A percentile compares a stretch with the other conserved stretches of the same genome.
These are phyloP conservation scores for Eurois occulta DNA, from an alignment of 2,888 invertebrate species.

Conservation along the genomic window DNA sequence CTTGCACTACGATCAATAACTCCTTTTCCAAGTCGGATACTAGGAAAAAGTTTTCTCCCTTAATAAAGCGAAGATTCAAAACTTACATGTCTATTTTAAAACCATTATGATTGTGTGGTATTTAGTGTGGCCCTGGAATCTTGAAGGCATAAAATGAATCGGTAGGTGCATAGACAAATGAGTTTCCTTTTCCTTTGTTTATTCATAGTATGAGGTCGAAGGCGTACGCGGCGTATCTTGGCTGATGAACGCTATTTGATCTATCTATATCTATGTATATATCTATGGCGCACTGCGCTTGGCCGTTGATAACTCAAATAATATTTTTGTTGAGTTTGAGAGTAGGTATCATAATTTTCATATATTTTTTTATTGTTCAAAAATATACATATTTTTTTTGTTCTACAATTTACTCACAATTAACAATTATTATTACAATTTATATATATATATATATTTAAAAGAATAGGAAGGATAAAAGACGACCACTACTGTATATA, in stretches of 20 bases:
- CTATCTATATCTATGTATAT: no score
- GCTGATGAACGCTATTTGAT: neutral
- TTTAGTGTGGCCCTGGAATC: conserved; percentile 13
- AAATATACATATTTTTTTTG: no score
- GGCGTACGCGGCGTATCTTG: neutral
- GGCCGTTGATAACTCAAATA: neutral
- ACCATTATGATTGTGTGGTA: neutral
- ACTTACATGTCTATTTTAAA: neutral
- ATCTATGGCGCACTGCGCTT: neutral
- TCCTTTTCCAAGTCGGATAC: neutral
- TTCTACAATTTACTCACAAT: no score
- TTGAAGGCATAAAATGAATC: conserved; percentile 28
- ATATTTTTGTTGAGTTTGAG: neutral
- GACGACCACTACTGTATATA: neutral
- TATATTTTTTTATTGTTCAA: no score
- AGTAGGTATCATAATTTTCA: neutral
- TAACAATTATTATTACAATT: no score
- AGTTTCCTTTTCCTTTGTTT: conserved; percentile 49
- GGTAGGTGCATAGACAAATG: conserved; percentile 27
- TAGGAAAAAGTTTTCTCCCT: neutral
- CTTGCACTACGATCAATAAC: no score
- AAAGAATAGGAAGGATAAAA: neutral
- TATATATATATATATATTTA: no score
- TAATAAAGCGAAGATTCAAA: neutral
- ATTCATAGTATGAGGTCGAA: conserved; percentile 10